Percentiles rank a stretch among this genome's conserved stretches.
Conservation (phyloP, 2,888 invertebrate genomes). For the Nemotelus pantherinus region DNA sequence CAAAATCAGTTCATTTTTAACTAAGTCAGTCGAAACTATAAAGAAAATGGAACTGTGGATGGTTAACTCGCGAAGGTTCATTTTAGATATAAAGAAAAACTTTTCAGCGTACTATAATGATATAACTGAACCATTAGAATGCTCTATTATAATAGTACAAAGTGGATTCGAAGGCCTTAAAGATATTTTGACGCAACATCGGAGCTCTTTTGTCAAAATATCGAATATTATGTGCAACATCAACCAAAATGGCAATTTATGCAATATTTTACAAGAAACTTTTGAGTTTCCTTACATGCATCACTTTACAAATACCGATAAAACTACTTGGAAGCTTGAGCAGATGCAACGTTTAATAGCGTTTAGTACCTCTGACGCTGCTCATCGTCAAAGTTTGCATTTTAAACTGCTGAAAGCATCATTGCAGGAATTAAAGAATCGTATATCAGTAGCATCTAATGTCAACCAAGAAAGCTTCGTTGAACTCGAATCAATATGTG, state of each 20-base stretch:
- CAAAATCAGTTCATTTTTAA: conserved; percentile 7
- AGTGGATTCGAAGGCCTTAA: conserved; percentile 71
- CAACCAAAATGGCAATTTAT: conserved; percentile 55
- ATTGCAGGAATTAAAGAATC: conserved; percentile 75
- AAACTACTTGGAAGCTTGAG: conserved; percentile 2
- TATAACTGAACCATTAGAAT: conserved; percentile 76
- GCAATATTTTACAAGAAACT: conserved; percentile 57
- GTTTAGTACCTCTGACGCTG: conserved; percentile 47
- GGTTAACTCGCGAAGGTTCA: conserved; percentile 60
- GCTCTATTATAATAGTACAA: conserved; percentile 74
- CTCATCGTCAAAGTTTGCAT: conserved; percentile 58
- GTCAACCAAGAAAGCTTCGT: conserved; percentile 65
- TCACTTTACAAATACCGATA: conserved; percentile 39
- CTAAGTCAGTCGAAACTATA: conserved; percentile 10
- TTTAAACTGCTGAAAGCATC: conserved; percentile 66
- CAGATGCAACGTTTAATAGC: conserved; percentile 28
- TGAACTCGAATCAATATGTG: conserved; percentile 68
- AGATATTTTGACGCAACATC: conserved; percentile 66
- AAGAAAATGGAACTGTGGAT: conserved; percentile 61
- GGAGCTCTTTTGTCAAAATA: conserved; percentile 45
- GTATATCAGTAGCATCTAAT: conserved; percentile 68
- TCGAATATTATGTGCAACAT: conserved; percentile 51
- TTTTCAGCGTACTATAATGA: conserved; percentile 81
- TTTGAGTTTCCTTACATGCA: conserved; percentile 59
- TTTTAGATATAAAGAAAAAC: conserved; percentile 63